Base-by-base conservation (phyloP, 2,888 invertebrate species). In the Drosophila affinis region DNA sequence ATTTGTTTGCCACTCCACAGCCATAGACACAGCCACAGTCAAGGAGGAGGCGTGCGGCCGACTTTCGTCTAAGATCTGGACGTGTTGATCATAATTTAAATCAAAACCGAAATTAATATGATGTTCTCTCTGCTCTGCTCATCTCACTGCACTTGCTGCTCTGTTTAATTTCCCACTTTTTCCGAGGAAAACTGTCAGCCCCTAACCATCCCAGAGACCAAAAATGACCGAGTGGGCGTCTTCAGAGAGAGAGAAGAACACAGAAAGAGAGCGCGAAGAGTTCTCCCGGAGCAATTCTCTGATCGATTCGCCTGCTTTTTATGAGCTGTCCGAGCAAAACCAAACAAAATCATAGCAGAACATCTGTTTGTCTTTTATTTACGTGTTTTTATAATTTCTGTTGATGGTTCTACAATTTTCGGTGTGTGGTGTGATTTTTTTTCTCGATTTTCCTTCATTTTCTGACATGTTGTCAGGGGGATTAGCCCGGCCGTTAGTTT, bases 91-190 rank as follows among this genome's bases (percentile, higher is more conserved):
- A 81, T 77, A 77, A 82, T 82, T 82, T 78, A 74, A 80, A 74
- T 87, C 81, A 83, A 87, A 88, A 64, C 70, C 54, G 58, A 82
- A 88, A 88, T 82, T 87, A 86, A 81, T 59, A 54, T 67, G 44
- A 53, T 61, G 56, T 46, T 53, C 53, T 27, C 45, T 57, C 64
- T 73, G 32, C 32, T 34, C 34, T 12, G 10, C 34, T 12, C 34
- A 12, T 12, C 54, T 14, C 49, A 48, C 51, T 73, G 88, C 83
- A 79, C 58, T 76, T 75, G 69, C 67, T 64, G 84, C 81, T 75
- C 79, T 79, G 79, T 86, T 85, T 70, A 76, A 69, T 76, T 59
- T 83, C 83, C 75, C 80, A 79, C 67, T 74, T 71, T 72, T 77
- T 49, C 14, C 12, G 24, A 58, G 67, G 59, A 72, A 72, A 75